Evolutionary conservation across 1,140 invertebrate genomes (phyloP), one percentile per base, ranked within the genome.

Genomic region (Aphelinus atriplicis): DNA sequence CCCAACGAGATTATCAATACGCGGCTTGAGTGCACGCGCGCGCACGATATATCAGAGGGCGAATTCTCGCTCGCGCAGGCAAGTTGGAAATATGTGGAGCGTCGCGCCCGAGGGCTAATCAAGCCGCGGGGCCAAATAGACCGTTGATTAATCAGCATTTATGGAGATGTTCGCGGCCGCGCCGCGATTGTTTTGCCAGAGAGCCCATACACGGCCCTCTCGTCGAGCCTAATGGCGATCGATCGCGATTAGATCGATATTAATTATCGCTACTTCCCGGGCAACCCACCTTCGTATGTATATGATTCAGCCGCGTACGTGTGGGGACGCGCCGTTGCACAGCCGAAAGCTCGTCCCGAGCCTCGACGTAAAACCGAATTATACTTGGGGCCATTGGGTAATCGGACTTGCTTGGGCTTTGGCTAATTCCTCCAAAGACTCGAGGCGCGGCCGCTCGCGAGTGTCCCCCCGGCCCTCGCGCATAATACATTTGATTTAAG

Each of bases 131-230:
- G 51, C 51, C 51, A 53, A 53, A 53, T 9, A 9, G 45, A 47
- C 45, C 51, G 45, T 69, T 69, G 58, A 69, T 69, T 69, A 69
- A 69, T 69, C 66, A 69, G 58, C 66, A 58, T 69, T 58, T 58
- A 58, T 57, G 45, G 66, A 42, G 55, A 69, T 48, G 56, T 47
- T 55, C 50, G 66, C 26, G 51, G 51, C 4, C 4, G 9, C 9
- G 51, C 43, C 56, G 66, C 46, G 42, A 69, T 69, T 69, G 56
- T 69, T 69, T 69, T 69, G 56, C 62, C 6, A 53, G n/a, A 6
- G 10, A 26, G 51, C 4, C 51, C 6, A 1, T 45, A 7, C 51
- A 42, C 51, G 26, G 46, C 47, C 7, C 45, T 1, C 26, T 26
- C 26, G 61, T 55, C 4, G 1, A 9, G 46, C 48, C 43, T 56